Conservation (phyloP, 2,888 invertebrate genomes). For the Byasa hedistus region DNA sequence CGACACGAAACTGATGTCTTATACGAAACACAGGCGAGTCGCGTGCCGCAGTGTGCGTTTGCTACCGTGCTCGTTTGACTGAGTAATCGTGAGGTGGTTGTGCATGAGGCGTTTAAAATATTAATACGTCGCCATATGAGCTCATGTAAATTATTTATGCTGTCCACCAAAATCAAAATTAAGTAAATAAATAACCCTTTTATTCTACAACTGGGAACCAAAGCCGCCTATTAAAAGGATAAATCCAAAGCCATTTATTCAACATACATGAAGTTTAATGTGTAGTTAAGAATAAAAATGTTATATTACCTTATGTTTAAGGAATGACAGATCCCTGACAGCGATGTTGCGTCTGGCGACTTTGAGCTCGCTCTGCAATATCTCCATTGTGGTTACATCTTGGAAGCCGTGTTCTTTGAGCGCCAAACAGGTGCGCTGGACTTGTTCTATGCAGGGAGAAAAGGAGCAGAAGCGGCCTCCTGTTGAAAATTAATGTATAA, state of each 20-base stretch:
- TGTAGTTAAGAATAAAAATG: too few relatives aligned
- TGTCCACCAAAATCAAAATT: too few relatives aligned
- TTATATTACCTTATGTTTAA: slow-evolving; percentile 82
- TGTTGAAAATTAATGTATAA: slow-evolving; percentile 48
- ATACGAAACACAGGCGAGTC: background rate
- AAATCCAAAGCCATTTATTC: too few relatives aligned
- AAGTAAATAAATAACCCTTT: too few relatives aligned
- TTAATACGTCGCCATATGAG: slow-evolving; percentile 8
- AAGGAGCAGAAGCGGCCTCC: slow-evolving; percentile 98
- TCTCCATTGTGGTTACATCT: slow-evolving; percentile 92
- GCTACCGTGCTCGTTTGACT: slow-evolving; percentile 21
- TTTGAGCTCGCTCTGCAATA: slow-evolving; percentile 88
- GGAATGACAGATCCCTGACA: slow-evolving; percentile 84
- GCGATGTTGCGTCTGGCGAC: slow-evolving; percentile 84
- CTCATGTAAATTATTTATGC: slow-evolving; percentile 1
- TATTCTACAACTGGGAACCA: too few relatives aligned
- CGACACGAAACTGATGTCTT: slow-evolving; percentile 31
- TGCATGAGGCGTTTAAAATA: slow-evolving; percentile 11
- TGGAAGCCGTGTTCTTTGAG: slow-evolving; percentile 88
- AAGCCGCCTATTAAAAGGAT: too few relatives aligned
- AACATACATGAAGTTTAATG: too few relatives aligned
- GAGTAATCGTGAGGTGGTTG: slow-evolving; percentile 14
- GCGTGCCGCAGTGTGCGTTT: background rate
- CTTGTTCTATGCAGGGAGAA: slow-evolving; percentile 99
- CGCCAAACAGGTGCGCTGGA: slow-evolving; percentile 90